Evolutionary conservation across 2,113 vertebrate genomes (phyloP).

Genomic region (Tringa solitaria): DNA sequence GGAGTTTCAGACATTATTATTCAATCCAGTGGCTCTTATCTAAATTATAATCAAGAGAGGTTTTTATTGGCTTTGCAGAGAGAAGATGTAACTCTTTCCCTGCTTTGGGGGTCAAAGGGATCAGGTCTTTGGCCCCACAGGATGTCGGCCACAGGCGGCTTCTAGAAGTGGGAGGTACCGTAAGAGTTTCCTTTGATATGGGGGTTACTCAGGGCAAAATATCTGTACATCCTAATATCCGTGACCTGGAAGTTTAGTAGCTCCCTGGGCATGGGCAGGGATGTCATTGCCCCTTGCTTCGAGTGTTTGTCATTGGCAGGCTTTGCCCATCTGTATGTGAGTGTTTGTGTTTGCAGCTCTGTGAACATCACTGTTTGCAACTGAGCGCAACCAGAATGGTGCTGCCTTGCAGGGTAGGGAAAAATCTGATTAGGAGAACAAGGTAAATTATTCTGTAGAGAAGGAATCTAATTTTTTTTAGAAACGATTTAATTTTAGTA

Average conservation of each 20-base stretch:
- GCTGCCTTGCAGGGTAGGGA: not conserved
- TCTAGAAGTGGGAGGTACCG: not conserved
- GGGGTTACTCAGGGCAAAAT: conserved; percentile 15
- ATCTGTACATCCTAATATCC: not conserved
- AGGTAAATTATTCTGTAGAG: not conserved
- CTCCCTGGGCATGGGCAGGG: not conserved
- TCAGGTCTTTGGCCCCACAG: conserved; percentile 27
- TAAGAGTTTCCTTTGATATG: not conserved
- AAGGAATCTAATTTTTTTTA: not conserved
- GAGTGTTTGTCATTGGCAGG: not conserved
- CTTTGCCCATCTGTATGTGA: not conserved
- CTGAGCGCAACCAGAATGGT: not conserved
- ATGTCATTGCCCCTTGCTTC: not conserved
- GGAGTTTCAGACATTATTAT: conserved; percentile 89
- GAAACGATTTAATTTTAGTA: not conserved
- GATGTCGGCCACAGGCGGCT: not conserved
- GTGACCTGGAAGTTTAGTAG: not conserved
- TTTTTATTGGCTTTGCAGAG: conserved; percentile 85
- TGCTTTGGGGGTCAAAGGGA: conserved; percentile 67
- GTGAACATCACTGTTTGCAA: not conserved
- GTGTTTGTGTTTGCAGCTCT: not conserved
- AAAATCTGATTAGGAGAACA: conserved; percentile 18
- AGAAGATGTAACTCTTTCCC: conserved; percentile 76
- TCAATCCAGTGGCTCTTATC: conserved; percentile 87
- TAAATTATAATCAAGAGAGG: conserved; percentile 89